A percentile compares a stretch with the other conserved stretches of the same genome.
Conservation (phyloP, 2,797 vertebrate genomes). For the Hippoglossus hippoglossus region DNA sequence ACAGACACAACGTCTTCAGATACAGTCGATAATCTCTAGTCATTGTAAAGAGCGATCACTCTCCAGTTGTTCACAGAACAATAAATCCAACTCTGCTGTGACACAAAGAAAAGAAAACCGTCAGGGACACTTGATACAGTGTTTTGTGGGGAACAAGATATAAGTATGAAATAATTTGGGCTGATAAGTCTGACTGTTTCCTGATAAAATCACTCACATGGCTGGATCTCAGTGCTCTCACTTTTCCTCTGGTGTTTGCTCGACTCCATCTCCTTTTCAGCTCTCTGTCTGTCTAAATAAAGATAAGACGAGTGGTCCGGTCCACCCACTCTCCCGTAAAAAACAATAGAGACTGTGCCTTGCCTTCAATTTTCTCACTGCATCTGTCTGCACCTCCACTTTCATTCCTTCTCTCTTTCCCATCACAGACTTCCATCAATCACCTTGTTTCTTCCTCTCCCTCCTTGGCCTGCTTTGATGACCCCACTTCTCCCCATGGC, state of each 20-base stretch:
- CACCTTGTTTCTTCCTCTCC: slow-evolving; percentile 18
- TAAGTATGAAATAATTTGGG: background rate
- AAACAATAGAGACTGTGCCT: slow-evolving; percentile 9
- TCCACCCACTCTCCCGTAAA: slow-evolving; percentile 27
- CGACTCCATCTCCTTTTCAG: slow-evolving; percentile 1
- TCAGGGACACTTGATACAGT: slow-evolving; percentile 3
- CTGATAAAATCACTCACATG: slow-evolving; percentile 21
- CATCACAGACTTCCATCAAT: slow-evolving; percentile 32
- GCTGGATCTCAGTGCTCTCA: slow-evolving; percentile 1
- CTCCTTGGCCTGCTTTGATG: slow-evolving; percentile 32
- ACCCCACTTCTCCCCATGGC: slow-evolving; percentile 27
- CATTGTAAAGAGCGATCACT: background rate
- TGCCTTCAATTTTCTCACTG: slow-evolving; percentile 44
- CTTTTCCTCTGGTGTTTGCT: slow-evolving; percentile 26
- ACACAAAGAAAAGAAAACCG: background rate
- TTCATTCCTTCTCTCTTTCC: slow-evolving; percentile 24
- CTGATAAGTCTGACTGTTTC: slow-evolving; percentile 3
- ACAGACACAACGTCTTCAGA: too few relatives aligned
- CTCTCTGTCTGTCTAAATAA: slow-evolving; percentile 39
- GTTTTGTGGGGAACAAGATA: background rate
- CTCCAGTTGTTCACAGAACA: background rate
- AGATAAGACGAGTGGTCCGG: slow-evolving; percentile 34
- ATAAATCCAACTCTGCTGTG: background rate
- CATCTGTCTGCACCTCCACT: slow-evolving; percentile 3
- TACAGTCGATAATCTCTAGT: background rate